These are phyloP conservation scores for Poeciliopsis turneri DNA, from an alignment of 2,797 vertebrate genomes.

Conservation along the genomic window DNA sequence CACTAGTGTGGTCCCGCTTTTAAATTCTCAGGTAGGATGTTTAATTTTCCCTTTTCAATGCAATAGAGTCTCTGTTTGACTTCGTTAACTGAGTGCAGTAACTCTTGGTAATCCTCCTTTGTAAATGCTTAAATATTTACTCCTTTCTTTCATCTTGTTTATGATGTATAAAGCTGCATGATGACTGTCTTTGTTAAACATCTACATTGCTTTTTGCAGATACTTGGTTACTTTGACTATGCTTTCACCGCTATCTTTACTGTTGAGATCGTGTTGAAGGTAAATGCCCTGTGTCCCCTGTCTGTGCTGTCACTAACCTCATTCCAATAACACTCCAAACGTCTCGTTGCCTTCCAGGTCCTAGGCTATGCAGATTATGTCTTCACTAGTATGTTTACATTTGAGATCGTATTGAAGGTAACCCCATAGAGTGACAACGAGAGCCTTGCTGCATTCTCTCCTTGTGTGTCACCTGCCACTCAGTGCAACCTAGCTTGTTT, in stretches of 20 bases:
- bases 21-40: constrained; percentile 5
- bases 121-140: constrained; percentile 21
- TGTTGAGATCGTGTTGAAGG: constrained; percentile 99
- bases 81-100: constrained; percentile 10
- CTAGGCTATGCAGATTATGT: constrained; percentile 99
- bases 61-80: background rate
- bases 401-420: constrained; percentile 99
- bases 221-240: constrained; percentile 99
- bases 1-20: constrained; percentile 7
- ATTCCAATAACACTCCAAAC: constrained; percentile 88
- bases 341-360: constrained; percentile 96
- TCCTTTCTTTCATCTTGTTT: constrained; percentile 36
- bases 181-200: constrained; percentile 81
- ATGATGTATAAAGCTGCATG: constrained; percentile 63
- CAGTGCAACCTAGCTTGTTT: constrained; percentile 89
- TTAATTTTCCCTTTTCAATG: constrained; percentile 1
- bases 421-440: constrained; percentile 84
- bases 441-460: constrained; percentile 87
- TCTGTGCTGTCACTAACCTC: constrained; percentile 79
- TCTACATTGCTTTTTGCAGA: constrained; percentile 94
- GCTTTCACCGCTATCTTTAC: constrained; percentile 99
- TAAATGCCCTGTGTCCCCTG: constrained; percentile 90
- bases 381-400: constrained; percentile 99
- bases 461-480: constrained; percentile 90
- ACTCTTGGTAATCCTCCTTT: constrained; percentile 31